Conservation (phyloP, 2,113 vertebrate genomes). For the Pelecanus crispus region DNA sequence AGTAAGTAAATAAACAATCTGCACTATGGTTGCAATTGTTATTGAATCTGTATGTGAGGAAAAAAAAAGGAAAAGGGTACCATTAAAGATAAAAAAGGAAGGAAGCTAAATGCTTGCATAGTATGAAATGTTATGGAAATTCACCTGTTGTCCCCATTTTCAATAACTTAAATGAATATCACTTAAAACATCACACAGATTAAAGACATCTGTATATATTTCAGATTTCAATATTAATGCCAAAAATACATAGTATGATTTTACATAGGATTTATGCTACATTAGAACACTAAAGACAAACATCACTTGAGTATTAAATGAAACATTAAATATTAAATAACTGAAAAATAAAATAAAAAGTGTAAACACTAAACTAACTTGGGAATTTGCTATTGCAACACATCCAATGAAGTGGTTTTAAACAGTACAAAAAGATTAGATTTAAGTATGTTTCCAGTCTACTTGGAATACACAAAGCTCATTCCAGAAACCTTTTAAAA, state of each 20-base stretch:
- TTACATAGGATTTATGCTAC: constrained; percentile 96
- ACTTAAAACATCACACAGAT: constrained; percentile 77
- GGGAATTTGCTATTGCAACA: constrained; percentile 95
- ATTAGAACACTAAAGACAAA: constrained; percentile 95
- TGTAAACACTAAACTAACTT: constrained; percentile 97
- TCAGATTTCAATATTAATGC: constrained; percentile 96
- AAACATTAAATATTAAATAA: constrained; percentile 99
- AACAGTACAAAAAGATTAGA: constrained; percentile 94
- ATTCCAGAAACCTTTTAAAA: constrained; percentile 74
- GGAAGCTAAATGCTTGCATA: constrained; percentile 71
- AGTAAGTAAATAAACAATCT: not conserved
- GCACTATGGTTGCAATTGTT: not conserved
- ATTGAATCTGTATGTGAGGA: not conserved
- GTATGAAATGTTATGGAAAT: constrained; percentile 71
- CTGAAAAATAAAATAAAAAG: constrained; percentile 89
- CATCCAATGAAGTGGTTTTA: constrained; percentile 94
- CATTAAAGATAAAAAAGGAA: not conserved
- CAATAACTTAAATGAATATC: constrained; percentile 74
- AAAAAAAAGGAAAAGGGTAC: not conserved
- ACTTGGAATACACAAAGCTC: constrained; percentile 86
- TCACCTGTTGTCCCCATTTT: constrained; percentile 68
- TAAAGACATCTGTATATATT: constrained; percentile 90
- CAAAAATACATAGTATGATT: constrained; percentile 99
- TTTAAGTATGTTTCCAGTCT: constrained; percentile 89
- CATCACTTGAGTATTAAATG: constrained; percentile 93